phyloP scores from a whole-genome alignment of 1,140 invertebrate species.

The Drosophila tristis region DNA sequence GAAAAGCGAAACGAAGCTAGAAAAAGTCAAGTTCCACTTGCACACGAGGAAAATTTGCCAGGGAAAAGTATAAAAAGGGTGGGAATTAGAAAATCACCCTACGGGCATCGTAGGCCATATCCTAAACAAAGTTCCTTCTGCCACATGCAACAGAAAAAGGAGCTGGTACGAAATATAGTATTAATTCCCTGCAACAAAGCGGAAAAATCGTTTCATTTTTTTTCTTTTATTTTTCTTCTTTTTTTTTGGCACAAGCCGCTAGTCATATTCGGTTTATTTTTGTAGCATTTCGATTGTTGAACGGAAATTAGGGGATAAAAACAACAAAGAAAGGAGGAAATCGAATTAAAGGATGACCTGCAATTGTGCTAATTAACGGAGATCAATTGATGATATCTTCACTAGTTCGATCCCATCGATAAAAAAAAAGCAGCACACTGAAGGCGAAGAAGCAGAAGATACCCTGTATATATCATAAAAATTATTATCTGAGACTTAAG shows the following conservation, averaged over 20 bases:
- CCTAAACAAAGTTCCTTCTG: not conserved
- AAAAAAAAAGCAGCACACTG: too few relatives aligned
- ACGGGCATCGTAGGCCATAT: not conserved
- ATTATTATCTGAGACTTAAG: too few relatives aligned
- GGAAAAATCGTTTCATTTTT: slow-evolving; percentile 2
- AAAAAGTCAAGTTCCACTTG: slow-evolving; percentile 8
- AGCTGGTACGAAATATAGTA: too few relatives aligned
- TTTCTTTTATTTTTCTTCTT: not conserved
- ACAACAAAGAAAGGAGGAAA: not conserved
- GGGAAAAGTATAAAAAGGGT: slow-evolving; percentile 18
- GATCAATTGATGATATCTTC: too few relatives aligned
- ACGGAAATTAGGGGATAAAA: not conserved
- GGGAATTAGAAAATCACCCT: slow-evolving; percentile 16
- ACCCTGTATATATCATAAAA: too few relatives aligned
- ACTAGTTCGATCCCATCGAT: too few relatives aligned
- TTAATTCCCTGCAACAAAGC: not conserved
- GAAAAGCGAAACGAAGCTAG: not conserved
- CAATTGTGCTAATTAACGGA: too few relatives aligned
- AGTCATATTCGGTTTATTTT: slow-evolving; percentile 47
- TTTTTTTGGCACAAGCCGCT: slow-evolving; percentile 18
- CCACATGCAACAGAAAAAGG: not conserved
- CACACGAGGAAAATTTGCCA: slow-evolving; percentile 20
- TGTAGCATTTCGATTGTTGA: slow-evolving; percentile 41
- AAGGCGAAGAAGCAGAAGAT: too few relatives aligned
- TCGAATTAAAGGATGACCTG: too few relatives aligned